Conservation (phyloP, 2,113 vertebrate species). For the Gadus chalcogrammus region DNA sequence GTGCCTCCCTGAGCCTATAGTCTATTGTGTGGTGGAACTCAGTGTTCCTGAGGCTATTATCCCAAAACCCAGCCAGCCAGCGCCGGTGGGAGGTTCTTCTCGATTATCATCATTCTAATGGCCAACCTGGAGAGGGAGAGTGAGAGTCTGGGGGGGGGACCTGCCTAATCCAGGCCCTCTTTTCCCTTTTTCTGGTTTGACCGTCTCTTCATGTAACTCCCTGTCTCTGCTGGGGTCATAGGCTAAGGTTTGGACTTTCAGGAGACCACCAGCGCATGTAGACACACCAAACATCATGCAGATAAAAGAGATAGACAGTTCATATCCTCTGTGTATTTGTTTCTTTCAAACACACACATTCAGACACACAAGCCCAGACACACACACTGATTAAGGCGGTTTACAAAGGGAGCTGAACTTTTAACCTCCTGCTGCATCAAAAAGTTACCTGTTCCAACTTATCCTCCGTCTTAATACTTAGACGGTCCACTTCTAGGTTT, state of each 20-base stretch:
- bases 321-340: too few relatives aligned
- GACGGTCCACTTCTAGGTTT: conserved; percentile 42
- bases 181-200: conserved; percentile 10
- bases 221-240: conserved; percentile 18
- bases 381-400: conserved; percentile 9
- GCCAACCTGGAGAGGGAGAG: conserved; percentile 46
- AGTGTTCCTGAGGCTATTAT: conserved; percentile 70
- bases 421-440: conserved; percentile 57
- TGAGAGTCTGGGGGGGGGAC: conserved; percentile 4
- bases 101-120: conserved; percentile 62
- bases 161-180: conserved; percentile 15
- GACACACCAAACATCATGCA: not conserved
- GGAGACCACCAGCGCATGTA: conserved; percentile 5
- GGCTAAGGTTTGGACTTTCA: conserved; percentile 11
- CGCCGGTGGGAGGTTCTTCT: conserved; percentile 62
- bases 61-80: conserved; percentile 66
- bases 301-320: not conserved
- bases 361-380: not conserved
- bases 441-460: conserved; percentile 44
- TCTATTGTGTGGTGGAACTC: conserved; percentile 62
- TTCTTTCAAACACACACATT: too few relatives aligned
- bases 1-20: conserved; percentile 35
- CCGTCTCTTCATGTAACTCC: conserved; percentile 38
- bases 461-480: conserved; percentile 60
- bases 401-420: conserved; percentile 60